Evolutionary conservation across 2,888 invertebrate genomes (phyloP).

Genomic region (Agrypnus murinus): DNA sequence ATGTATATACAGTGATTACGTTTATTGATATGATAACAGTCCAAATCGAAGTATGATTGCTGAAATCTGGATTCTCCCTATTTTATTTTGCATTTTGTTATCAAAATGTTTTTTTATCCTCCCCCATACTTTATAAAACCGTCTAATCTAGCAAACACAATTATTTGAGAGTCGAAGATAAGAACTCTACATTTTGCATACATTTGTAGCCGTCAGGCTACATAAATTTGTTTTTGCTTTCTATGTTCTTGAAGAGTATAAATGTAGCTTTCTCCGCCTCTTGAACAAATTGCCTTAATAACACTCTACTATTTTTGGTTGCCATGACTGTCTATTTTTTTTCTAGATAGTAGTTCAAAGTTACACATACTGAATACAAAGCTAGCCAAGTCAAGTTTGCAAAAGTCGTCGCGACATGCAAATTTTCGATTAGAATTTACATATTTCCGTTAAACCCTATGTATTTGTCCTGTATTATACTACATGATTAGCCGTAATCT

Average conservation of each 20-base stretch:
- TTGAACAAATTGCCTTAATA: conserved; percentile 16
- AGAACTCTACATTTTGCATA: not conserved
- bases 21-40: conserved; percentile 5
- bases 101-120: not conserved
- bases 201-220: conserved; percentile 9
- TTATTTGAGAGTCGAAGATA: conserved; percentile 9
- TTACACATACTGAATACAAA: conserved; percentile 4
- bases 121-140: conserved; percentile 1
- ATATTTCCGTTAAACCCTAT: conserved; percentile 3
- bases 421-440: conserved; percentile 16
- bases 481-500: conserved; percentile 17
- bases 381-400: not conserved
- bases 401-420: not conserved
- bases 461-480: not conserved
- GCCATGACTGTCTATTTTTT: not conserved
- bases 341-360: conserved; percentile 1
- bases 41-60: not conserved
- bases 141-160: not conserved
- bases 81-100: no score
- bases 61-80: no score
- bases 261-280: conserved; percentile 10
- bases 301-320: conserved; percentile 13
- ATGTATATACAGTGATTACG: not conserved
- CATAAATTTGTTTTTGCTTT: conserved; percentile 15
- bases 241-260: conserved; percentile 2